Conservation (phyloP, 2,113 vertebrate genomes). For the Leiothrix lutea region DNA sequence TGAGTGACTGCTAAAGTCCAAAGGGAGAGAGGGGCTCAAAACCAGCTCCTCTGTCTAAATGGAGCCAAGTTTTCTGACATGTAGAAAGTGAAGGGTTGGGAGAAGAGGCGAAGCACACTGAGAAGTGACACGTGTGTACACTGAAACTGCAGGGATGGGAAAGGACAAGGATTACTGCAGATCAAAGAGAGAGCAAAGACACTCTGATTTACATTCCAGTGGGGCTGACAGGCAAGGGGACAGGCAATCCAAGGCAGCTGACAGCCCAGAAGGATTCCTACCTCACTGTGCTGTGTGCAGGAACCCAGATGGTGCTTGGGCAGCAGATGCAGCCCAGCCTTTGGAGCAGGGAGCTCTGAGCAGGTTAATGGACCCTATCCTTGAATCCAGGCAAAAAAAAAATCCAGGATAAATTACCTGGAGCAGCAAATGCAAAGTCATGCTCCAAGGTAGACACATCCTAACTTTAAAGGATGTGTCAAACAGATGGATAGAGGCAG, state of each 20-base stretch:
- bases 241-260: not conserved
- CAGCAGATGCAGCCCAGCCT: not conserved
- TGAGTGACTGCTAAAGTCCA: not conserved
- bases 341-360: rapidly evolving
- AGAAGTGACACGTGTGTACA: rapidly evolving
- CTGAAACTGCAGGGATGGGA: not conserved
- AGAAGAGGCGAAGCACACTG: not conserved
- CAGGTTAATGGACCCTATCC: not conserved
- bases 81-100: not conserved
- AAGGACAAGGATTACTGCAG: not conserved
- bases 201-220: not conserved
- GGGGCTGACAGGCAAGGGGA: not conserved
- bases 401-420: not conserved
- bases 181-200: not conserved
- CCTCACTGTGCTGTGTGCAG: not conserved
- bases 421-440: not conserved
- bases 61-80: not conserved
- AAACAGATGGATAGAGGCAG: not conserved
- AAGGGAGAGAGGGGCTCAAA: not conserved
- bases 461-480: not conserved
- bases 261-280: not conserved
- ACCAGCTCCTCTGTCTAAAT: not conserved
- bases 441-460: not conserved
- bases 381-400: not conserved
- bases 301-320: not conserved